Evolutionary conservation across 2,888 invertebrate species (phyloP).

Genomic region (Mythimna ferrago): DNA sequence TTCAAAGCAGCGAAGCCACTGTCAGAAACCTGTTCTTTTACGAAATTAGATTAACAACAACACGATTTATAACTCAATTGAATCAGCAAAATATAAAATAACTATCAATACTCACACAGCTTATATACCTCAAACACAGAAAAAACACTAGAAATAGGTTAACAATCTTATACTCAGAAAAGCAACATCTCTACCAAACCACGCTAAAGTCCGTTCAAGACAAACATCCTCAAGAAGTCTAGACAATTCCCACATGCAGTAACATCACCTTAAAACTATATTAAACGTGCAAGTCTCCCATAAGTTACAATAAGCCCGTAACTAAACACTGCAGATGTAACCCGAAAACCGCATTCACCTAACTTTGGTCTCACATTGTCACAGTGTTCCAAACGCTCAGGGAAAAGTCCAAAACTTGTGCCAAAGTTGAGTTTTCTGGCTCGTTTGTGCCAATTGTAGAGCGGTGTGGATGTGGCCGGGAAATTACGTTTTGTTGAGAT

Average conservation of each 20-base stretch:
- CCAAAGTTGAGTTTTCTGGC: slow-evolving; percentile 72
- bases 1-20: no score
- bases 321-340: slow-evolving; percentile 64
- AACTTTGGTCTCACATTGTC: slow-evolving; percentile 73
- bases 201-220: not conserved
- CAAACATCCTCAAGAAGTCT: not conserved
- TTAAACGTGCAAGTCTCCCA: slow-evolving; percentile 40
- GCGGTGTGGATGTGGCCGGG: slow-evolving; percentile 65
- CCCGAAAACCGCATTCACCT: slow-evolving; percentile 68
- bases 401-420: slow-evolving; percentile 71
- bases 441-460: slow-evolving; percentile 78
- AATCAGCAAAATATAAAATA: no score
- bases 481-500: slow-evolving; percentile 73
- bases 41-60: no score
- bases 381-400: slow-evolving; percentile 59
- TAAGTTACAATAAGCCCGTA: slow-evolving; percentile 58
- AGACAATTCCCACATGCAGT: slow-evolving; percentile 20
- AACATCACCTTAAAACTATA: slow-evolving; percentile 32
- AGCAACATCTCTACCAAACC: not conserved
- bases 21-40: no score
- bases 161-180: not conserved
- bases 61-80: no score
- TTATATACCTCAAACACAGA: not conserved
- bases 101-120: no score
- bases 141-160: not conserved